These are phyloP conservation scores for Tetranychus piercei DNA, from an alignment of 2,888 invertebrate genomes.

Conservation along the genomic window DNA sequence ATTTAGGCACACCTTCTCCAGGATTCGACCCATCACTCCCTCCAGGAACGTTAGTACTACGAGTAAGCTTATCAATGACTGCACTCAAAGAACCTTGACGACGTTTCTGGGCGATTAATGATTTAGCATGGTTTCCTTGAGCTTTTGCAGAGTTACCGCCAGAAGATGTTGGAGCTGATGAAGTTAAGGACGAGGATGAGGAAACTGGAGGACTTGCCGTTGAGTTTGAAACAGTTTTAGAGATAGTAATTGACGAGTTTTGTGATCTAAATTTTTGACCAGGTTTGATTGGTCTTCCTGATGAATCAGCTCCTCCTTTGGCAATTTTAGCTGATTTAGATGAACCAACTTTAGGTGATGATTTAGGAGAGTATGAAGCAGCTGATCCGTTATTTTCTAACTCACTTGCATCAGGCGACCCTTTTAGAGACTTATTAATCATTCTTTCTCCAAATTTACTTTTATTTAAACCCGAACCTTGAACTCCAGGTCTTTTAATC, in stretches of 20 bases:
- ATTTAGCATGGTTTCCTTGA: slow-evolving; percentile 22
- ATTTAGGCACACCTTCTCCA: slow-evolving; percentile 7
- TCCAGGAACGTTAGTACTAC: background rate
- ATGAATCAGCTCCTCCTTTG: background rate
- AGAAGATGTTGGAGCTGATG: background rate
- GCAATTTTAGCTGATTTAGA: slow-evolving; percentile 4
- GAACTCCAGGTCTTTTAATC: background rate
- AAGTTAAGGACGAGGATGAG: slow-evolving; percentile 5
- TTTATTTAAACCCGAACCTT: background rate
- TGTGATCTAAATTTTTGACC: background rate
- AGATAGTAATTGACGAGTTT: background rate
- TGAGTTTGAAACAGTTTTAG: background rate
- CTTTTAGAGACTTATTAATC: slow-evolving; percentile 1
- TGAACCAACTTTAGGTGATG: slow-evolving; percentile 10
- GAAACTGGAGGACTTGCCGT: slow-evolving; percentile 8
- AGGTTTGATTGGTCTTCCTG: background rate
- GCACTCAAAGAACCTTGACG: slow-evolving; percentile 42
- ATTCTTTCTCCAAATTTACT: background rate
- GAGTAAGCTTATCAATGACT: slow-evolving; percentile 52
- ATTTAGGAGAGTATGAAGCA: slow-evolving; percentile 4
- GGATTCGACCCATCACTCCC: background rate
- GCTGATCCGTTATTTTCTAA: slow-evolving; percentile 3
- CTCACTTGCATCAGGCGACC: background rate
- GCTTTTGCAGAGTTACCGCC: slow-evolving; percentile 4
- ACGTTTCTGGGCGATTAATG: slow-evolving; percentile 19